These are phyloP conservation scores for Xerus inauris DNA, from an alignment of 2,113 vertebrate species.

Conservation along the genomic window DNA sequence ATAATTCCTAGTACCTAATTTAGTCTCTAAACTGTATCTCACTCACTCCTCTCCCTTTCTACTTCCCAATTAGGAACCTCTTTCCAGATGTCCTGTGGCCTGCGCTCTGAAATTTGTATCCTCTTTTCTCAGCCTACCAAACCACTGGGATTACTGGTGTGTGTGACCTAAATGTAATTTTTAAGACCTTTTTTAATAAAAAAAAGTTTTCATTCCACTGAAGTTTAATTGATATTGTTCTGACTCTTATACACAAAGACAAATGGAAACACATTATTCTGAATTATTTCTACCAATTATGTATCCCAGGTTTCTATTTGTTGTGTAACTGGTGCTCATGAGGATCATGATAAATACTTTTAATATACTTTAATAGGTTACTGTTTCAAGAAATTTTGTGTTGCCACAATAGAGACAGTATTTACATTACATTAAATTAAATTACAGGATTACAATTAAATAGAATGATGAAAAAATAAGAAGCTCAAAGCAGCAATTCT, in stretches of 20 bases:
- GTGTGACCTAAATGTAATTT: background rate
- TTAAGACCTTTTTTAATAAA: slow-evolving; percentile 56
- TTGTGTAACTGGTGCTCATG: slow-evolving; percentile 76
- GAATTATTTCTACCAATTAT: slow-evolving; percentile 83
- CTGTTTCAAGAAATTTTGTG: slow-evolving; percentile 82
- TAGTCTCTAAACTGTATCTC: too few relatives aligned
- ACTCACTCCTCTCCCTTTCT: too few relatives aligned
- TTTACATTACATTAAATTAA: slow-evolving; percentile 84
- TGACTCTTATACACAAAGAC: slow-evolving; percentile 71
- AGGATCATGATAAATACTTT: slow-evolving; percentile 87
- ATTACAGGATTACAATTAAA: slow-evolving; percentile 85
- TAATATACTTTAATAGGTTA: slow-evolving; percentile 87
- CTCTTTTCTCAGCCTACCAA: too few relatives aligned
- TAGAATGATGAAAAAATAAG: slow-evolving; percentile 80
- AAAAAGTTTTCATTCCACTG: slow-evolving; percentile 70
- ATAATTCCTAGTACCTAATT: too few relatives aligned
- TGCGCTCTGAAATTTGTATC: too few relatives aligned
- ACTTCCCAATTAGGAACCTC: too few relatives aligned
- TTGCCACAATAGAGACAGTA: slow-evolving; percentile 81
- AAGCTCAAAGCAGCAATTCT: slow-evolving; percentile 74
- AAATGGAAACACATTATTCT: slow-evolving; percentile 71
- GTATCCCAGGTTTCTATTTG: slow-evolving; percentile 73
- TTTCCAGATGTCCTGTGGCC: too few relatives aligned
- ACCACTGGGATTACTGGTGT: too few relatives aligned
- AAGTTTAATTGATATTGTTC: slow-evolving; percentile 72